phyloP scores from a whole-genome alignment of 2,888 invertebrate species.

The Melieria picta region DNA sequence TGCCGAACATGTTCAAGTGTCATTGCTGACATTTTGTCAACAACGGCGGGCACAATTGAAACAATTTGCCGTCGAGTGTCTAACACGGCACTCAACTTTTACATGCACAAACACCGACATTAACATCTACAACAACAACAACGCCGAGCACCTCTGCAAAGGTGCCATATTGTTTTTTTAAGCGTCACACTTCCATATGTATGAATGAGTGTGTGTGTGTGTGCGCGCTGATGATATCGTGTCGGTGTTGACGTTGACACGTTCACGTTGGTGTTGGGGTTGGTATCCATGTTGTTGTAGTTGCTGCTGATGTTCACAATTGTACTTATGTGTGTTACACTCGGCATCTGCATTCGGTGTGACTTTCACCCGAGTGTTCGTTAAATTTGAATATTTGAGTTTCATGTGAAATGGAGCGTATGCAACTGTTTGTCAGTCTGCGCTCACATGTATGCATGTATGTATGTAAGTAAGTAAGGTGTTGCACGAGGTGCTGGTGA shows the following conservation, averaged over 20 bases:
- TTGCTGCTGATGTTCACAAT: too few species aligned
- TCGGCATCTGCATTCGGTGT: too few species aligned
- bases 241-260: too few species aligned
- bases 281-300: too few species aligned
- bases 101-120: background rate
- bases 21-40: constrained; percentile 12
- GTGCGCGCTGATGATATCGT: background rate
- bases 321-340: too few species aligned
- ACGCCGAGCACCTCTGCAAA: background rate
- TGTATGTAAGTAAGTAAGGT: background rate
- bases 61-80: constrained; percentile 19
- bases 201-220: background rate
- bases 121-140: too few species aligned
- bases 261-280: too few species aligned
- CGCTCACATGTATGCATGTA: background rate
- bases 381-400: constrained; percentile 33
- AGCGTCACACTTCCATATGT: background rate
- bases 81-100: background rate
- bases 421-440: constrained; percentile 2
- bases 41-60: constrained; percentile 2
- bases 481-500: too few species aligned
- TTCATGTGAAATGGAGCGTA: constrained; percentile 30
- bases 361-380: constrained; percentile 28
- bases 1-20: constrained; percentile 1
- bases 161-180: too few species aligned